Percentiles rank a stretch among this genome's conserved stretches.
Conservation (phyloP, 2,888 invertebrate genomes). For the Lagria hirta region DNA sequence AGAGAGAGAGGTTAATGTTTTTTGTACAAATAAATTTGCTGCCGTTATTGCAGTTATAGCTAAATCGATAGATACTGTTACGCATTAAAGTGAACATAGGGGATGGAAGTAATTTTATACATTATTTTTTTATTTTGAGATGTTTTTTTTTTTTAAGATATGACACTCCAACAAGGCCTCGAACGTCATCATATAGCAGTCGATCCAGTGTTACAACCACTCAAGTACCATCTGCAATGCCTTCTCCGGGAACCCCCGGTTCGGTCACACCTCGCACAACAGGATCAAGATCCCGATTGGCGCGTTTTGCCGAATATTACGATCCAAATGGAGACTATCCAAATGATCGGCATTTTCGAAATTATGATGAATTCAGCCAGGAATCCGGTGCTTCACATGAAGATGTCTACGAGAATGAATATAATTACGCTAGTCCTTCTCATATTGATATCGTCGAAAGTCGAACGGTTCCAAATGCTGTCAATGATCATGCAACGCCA, state of each 20-base stretch:
- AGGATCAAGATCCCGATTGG: conserved; percentile 55
- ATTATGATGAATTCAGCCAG: conserved; percentile 74
- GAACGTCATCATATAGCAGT: conserved; percentile 60
- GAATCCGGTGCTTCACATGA: conserved; percentile 68
- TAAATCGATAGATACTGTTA: no score
- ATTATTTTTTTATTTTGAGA: no score
- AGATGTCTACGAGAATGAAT: conserved; percentile 57
- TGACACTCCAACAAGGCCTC: conserved; percentile 62
- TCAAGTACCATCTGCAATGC: conserved; percentile 55
- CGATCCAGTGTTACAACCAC: conserved; percentile 52
- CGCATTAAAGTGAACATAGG: no score
- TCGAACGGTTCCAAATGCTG: conserved; percentile 56
- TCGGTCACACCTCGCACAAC: conserved; percentile 52
- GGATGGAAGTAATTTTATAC: no score
- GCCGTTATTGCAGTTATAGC: no score
- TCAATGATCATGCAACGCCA: conserved; percentile 47
- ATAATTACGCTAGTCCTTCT: conserved; percentile 54
- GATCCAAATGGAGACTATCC: conserved; percentile 46
- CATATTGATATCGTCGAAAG: conserved; percentile 50
- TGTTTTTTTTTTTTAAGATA: conserved; percentile 54
- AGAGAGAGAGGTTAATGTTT: no score
- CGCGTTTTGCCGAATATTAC: conserved; percentile 49
- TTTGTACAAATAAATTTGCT: no score
- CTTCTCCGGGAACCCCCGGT: conserved; percentile 58
- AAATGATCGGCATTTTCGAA: conserved; percentile 59